Conservation (phyloP, 2,113 vertebrate genomes). For the Tyrannus savana region DNA sequence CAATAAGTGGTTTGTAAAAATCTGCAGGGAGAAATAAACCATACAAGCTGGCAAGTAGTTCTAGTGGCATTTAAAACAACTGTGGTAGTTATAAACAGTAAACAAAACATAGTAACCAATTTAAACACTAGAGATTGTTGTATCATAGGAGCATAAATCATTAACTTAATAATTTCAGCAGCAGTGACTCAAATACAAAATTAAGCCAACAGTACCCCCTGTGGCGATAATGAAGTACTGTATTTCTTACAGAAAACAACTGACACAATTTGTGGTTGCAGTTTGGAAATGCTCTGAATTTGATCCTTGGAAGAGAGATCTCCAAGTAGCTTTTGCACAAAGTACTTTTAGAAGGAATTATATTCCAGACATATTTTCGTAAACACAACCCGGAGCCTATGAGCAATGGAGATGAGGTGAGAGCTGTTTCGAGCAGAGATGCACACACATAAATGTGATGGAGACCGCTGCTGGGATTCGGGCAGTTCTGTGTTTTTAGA, state of each 20-base stretch:
- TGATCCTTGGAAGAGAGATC: background rate
- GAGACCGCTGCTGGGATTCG: background rate
- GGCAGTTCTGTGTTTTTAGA: background rate
- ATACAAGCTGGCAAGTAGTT: conserved; percentile 57
- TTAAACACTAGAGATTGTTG: conserved; percentile 76
- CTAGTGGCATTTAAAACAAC: conserved; percentile 68
- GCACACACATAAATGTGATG: background rate
- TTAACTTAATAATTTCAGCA: conserved; percentile 79
- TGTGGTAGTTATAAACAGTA: conserved; percentile 80
- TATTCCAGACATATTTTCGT: background rate
- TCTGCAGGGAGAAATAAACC: conserved; percentile 75
- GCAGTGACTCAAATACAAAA: conserved; percentile 71
- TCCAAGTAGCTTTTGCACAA: background rate
- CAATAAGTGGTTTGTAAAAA: conserved; percentile 74
- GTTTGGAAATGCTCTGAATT: conserved; percentile 10
- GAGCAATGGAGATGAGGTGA: background rate
- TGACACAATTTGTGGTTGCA: conserved; percentile 13
- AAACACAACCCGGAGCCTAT: background rate
- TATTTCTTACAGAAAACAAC: conserved; percentile 42
- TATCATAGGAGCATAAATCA: conserved; percentile 76
- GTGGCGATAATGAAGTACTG: conserved; percentile 79
- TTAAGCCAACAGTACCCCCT: conserved; percentile 83
- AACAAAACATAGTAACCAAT: conserved; percentile 81
- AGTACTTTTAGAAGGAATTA: background rate
- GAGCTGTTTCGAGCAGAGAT: background rate